Evolutionary conservation across 2,888 invertebrate genomes (phyloP).

Genomic region (Xylophagus ater): DNA sequence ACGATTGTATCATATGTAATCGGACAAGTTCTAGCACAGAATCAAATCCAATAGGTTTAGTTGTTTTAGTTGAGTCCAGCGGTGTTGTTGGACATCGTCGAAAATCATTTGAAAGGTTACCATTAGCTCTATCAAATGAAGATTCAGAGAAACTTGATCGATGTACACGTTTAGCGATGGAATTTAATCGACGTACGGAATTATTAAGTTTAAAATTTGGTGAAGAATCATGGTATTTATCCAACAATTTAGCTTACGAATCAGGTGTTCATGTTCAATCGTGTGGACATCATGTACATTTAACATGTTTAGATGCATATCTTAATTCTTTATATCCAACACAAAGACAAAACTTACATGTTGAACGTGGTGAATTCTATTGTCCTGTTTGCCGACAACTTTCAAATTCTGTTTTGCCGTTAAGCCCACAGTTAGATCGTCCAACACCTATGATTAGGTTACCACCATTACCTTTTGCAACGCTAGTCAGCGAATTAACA

Average conservation of each 20-base stretch:
- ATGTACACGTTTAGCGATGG: slow-evolving; percentile 57
- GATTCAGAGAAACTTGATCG: slow-evolving; percentile 47
- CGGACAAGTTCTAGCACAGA: slow-evolving; percentile 77
- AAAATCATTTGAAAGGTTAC: slow-evolving; percentile 31
- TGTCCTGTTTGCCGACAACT: slow-evolving; percentile 92
- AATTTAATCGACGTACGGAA: slow-evolving; percentile 66
- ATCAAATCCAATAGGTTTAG: slow-evolving; percentile 76
- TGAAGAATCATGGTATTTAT: slow-evolving; percentile 67
- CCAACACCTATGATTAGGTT: slow-evolving; percentile 53
- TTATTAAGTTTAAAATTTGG: slow-evolving; percentile 67
- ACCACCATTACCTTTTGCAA: slow-evolving; percentile 37
- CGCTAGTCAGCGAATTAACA: slow-evolving; percentile 39
- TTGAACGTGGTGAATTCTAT: slow-evolving; percentile 77
- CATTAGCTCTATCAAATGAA: slow-evolving; percentile 52
- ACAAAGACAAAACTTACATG: slow-evolving; percentile 61
- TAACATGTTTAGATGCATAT: slow-evolving; percentile 88
- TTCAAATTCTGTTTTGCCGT: slow-evolving; percentile 79
- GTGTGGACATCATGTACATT: slow-evolving; percentile 94
- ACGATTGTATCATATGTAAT: slow-evolving; percentile 93
- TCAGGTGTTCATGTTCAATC: slow-evolving; percentile 89
- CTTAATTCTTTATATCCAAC: slow-evolving; percentile 70
- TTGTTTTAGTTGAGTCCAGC: slow-evolving; percentile 74
- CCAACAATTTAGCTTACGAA: slow-evolving; percentile 75
- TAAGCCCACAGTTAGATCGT: slow-evolving; percentile 60
- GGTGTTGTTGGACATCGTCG: slow-evolving; percentile 76